phyloP scores from a whole-genome alignment of 2,113 vertebrate species.

The Ceuthmochares aereus region DNA sequence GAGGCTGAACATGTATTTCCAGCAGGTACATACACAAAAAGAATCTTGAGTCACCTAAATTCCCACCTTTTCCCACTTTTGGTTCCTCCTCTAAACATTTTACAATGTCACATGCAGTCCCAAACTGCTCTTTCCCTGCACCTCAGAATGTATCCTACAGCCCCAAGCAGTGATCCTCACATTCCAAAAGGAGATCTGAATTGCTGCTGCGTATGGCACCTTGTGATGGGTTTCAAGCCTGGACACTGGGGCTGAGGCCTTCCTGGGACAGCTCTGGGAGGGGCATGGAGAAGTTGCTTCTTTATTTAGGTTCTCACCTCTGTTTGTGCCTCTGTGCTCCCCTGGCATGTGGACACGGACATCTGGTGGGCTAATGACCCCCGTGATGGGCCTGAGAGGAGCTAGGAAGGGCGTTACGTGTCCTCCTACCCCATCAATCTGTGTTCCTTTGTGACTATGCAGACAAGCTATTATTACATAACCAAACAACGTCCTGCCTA shows the following conservation, averaged over 20 bases:
- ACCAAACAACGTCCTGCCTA: not conserved
- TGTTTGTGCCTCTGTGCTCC: not conserved
- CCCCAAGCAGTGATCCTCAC: not conserved
- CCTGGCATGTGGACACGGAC: not conserved
- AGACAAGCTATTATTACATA: not conserved
- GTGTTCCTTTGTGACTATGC: not conserved
- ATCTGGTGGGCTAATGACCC: not conserved
- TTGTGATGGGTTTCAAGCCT: not conserved
- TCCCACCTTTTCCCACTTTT: not conserved
- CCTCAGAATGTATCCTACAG: not conserved
- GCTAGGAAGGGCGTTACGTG: not conserved
- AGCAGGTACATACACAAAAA: not conserved
- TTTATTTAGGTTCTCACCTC: not conserved
- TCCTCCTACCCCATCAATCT: rapidly evolving
- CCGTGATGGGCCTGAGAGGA: not conserved
- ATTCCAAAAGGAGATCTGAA: not conserved
- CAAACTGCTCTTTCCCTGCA: not conserved
- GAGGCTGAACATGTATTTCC: not conserved
- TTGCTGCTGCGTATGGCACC: not conserved
- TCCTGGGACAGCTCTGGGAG: not conserved
- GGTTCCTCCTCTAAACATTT: not conserved
- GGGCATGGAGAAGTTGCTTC: not conserved
- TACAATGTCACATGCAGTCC: rapidly evolving
- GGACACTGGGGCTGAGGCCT: not conserved
- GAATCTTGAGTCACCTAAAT: not conserved